A percentile compares a stretch with the other conserved stretches of the same genome.
These are phyloP conservation scores for Sarcophaga bullata DNA, from an alignment of 1,140 invertebrate species.

Conservation along the genomic window DNA sequence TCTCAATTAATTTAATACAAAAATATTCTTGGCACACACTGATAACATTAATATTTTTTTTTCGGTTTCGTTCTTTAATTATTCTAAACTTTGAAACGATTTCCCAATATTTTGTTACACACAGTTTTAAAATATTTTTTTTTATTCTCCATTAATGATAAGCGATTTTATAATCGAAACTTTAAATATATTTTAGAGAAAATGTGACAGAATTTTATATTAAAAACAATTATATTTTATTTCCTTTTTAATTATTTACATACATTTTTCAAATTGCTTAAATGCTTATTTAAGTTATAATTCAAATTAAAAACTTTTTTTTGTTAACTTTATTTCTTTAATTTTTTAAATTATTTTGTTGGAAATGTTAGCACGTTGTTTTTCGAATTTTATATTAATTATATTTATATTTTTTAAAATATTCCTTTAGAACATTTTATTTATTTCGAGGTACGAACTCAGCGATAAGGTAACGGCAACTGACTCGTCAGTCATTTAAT, in stretches of 20 bases:
- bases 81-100: not conserved
- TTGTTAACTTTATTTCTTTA: not conserved
- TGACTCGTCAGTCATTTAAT: not conserved
- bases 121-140: no score
- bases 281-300: not conserved
- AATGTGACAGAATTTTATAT: no score
- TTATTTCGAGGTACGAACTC: slow-evolving; percentile 24
- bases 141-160: no score
- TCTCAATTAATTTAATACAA: not conserved
- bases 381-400: not conserved
- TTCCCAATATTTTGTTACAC: not conserved
- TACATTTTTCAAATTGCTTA: not conserved
- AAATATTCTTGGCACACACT: not conserved
- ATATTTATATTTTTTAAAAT: not conserved
- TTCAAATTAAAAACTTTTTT: not conserved
- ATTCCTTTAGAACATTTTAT: slow-evolving; percentile 6
- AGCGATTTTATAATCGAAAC: no score
- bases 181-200: no score
- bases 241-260: not conserved
- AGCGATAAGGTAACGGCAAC: slow-evolving; percentile 31
- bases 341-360: not conserved
- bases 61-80: not conserved
- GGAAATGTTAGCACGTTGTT: not conserved
- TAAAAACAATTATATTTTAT: no score
- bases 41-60: not conserved